Conservation (phyloP, 2,888 invertebrate genomes). For the Temnothorax ravouxi region DNA sequence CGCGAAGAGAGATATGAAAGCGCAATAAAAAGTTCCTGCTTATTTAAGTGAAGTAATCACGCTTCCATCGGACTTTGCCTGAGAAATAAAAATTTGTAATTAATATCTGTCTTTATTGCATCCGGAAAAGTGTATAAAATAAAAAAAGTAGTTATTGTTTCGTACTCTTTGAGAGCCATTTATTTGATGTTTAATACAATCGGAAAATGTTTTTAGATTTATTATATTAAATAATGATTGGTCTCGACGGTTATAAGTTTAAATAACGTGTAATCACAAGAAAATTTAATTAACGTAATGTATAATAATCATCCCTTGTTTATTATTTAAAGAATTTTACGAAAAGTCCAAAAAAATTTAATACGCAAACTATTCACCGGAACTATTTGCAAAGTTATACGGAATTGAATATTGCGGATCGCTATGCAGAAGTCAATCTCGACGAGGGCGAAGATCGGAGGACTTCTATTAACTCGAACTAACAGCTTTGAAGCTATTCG, state of each 20-base stretch:
- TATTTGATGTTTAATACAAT: not conserved
- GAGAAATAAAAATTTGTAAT: conserved; percentile 24
- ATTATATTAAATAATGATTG: not conserved
- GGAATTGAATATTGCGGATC: not conserved
- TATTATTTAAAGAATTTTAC: not conserved
- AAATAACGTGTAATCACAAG: not conserved
- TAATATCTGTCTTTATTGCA: conserved; percentile 6
- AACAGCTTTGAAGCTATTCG: not conserved
- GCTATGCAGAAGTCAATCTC: conserved; percentile 14
- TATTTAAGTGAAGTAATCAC: not conserved
- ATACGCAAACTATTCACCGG: not conserved
- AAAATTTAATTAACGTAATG: not conserved
- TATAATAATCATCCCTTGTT: too few species aligned
- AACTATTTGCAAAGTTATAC: not conserved
- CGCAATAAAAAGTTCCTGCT: conserved; percentile 22
- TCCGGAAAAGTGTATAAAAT: not conserved
- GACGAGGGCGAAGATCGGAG: not conserved
- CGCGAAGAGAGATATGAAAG: conserved; percentile 31
- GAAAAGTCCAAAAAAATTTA: not conserved
- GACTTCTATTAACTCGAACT: conserved; percentile 15
- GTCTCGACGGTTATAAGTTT: not conserved
- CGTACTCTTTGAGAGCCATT: not conserved
- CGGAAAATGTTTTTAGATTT: not conserved
- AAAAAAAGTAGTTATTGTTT: not conserved
- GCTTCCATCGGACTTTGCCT: not conserved